phyloP scores from a whole-genome alignment of 2,888 invertebrate species.

The Thecophora atra region DNA sequence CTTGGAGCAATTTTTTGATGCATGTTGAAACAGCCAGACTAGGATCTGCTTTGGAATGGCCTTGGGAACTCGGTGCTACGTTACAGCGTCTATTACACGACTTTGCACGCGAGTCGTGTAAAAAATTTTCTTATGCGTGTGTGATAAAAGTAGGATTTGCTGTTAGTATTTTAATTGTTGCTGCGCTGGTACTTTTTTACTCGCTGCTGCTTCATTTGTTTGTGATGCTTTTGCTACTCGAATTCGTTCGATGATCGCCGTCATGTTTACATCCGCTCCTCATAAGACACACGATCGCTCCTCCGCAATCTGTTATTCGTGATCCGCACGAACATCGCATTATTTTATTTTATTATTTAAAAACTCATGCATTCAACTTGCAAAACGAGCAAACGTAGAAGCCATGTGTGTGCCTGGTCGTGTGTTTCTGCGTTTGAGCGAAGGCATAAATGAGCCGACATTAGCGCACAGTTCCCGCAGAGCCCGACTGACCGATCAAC shows the following conservation, averaged over 20 bases:
- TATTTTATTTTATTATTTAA: constrained; percentile 35
- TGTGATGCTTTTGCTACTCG: not conserved
- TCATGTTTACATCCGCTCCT: constrained; percentile 34
- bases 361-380: constrained; percentile 30
- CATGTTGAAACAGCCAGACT: not conserved
- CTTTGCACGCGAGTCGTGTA: constrained; percentile 32
- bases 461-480: not conserved
- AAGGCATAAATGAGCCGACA: constrained; percentile 17
- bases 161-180: not conserved
- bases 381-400: constrained; percentile 14
- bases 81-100: constrained; percentile 16
- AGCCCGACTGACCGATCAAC: not conserved
- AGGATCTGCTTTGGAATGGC: not conserved
- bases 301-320: not conserved
- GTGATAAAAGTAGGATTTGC: not conserved
- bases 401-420: not conserved
- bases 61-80: not conserved
- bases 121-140: constrained; percentile 7
- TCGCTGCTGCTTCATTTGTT: not conserved
- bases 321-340: constrained; percentile 34
- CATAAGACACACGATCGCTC: constrained; percentile 13
- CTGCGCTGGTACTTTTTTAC: not conserved
- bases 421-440: not conserved
- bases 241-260: constrained; percentile 17
- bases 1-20: not conserved